Conservation (phyloP, 2,888 invertebrate genomes). For the Heteromurus nitidus region DNA sequence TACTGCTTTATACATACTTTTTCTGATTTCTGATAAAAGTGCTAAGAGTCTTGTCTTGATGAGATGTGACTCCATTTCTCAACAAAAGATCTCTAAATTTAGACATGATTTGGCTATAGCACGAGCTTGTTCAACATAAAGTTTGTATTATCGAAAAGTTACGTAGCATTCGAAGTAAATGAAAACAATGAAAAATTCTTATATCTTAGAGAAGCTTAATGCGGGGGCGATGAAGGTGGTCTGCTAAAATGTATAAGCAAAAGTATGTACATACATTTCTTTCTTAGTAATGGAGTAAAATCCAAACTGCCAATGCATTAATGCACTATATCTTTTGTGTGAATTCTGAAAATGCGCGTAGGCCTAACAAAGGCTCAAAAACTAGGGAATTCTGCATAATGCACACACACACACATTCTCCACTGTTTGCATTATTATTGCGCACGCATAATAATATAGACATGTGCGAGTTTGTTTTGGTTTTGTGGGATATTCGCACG, state of each 20-base stretch:
- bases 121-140: constrained; percentile 12
- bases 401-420: background rate
- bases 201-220: too few species aligned
- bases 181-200: too few species aligned
- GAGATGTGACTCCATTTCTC: constrained; percentile 34
- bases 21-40: constrained; percentile 25
- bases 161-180: constrained; percentile 20
- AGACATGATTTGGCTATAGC: constrained; percentile 40
- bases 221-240: too few species aligned
- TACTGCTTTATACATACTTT: constrained; percentile 8
- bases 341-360: constrained; percentile 17
- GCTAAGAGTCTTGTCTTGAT: constrained; percentile 30
- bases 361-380: constrained; percentile 31
- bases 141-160: constrained; percentile 13
- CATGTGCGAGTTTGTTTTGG: background rate
- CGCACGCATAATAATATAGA: too few species aligned
- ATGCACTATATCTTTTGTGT: constrained; percentile 29
- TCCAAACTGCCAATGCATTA: too few species aligned
- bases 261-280: too few species aligned
- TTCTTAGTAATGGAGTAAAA: background rate
- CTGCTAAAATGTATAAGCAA: too few species aligned
- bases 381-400: constrained; percentile 4
- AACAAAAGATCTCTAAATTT: constrained; percentile 45
- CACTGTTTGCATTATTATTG: background rate
- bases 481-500: too few species aligned